phyloP scores from a whole-genome alignment of 1,140 invertebrate genomes.

The Ceratosolen fusciceps region DNA sequence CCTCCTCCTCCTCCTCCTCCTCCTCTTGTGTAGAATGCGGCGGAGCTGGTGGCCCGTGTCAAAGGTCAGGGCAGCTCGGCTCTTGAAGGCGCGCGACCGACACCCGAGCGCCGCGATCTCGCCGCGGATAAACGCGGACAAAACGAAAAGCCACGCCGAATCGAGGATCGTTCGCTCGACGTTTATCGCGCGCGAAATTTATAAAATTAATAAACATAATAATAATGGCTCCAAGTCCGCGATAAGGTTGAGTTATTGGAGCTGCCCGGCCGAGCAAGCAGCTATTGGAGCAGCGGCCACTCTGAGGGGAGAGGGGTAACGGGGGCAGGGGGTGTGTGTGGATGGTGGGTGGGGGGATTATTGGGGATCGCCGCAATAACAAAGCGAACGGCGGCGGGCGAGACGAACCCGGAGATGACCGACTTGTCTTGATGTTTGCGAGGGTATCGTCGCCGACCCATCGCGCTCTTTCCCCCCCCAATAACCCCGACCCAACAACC shows the following conservation, averaged over 20 bases:
- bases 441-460: constrained; percentile 10
- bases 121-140: neutral
- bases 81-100: neutral
- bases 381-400: too few species aligned
- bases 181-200: constrained; percentile 43
- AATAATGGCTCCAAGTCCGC: neutral
- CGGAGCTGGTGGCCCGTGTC: neutral
- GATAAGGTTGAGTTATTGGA: constrained; percentile 16
- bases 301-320: too few species aligned
- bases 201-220: constrained; percentile 20
- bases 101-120: constrained; percentile 10
- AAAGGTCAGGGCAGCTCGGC: constrained; percentile 41
- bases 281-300: too few species aligned
- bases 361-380: neutral
- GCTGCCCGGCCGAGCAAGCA: too few species aligned
- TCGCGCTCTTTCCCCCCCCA: neutral
- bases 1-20: too few species aligned
- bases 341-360: neutral
- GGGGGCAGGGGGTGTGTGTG: too few species aligned
- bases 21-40: constrained; percentile 14
- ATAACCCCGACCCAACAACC: neutral
- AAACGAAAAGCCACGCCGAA: neutral
- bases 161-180: constrained; percentile 34
- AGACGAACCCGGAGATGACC: neutral
- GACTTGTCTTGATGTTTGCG: constrained; percentile 34